Evolutionary conservation across 2,888 invertebrate genomes (phyloP).

Genomic region (Lasioglossum malachurum): DNA sequence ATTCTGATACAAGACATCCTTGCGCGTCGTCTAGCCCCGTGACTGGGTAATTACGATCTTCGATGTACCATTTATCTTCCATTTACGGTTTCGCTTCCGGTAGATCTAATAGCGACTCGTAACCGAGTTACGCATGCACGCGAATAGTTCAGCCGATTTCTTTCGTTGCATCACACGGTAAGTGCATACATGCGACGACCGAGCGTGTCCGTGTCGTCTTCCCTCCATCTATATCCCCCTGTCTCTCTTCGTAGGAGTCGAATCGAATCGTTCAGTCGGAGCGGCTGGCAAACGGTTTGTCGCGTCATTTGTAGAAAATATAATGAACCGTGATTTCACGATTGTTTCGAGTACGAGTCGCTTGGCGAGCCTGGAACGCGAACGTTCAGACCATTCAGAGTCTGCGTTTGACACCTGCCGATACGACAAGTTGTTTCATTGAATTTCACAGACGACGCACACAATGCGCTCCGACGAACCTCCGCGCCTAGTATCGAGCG

Average conservation of each 20-base stretch:
- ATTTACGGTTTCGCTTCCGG: conserved; percentile 47
- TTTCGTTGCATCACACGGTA: conserved; percentile 55
- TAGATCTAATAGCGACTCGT: conserved; percentile 33
- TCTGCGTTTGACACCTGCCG: neutral
- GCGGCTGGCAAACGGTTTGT: conserved; percentile 25
- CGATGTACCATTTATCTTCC: conserved; percentile 44
- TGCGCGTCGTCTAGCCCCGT: conserved; percentile 7
- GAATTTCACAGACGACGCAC: conserved; percentile 1
- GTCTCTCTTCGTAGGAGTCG: neutral
- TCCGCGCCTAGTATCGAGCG: conserved; percentile 41
- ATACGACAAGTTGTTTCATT: neutral
- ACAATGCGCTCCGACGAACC: conserved; percentile 27
- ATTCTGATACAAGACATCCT: neutral
- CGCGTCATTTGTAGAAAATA: conserved; percentile 49
- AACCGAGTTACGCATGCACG: conserved; percentile 34
- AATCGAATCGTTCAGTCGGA: conserved; percentile 41
- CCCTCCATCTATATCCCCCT: neutral
- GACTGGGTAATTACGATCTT: conserved; percentile 33
- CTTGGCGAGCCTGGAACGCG: neutral
- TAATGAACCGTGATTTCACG: conserved; percentile 46
- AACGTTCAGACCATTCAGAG: neutral
- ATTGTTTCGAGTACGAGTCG: conserved; percentile 5
- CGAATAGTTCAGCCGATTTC: conserved; percentile 57
- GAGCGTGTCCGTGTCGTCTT: conserved; percentile 15
- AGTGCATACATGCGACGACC: conserved; percentile 7